Evolutionary conservation across 2,113 vertebrate genomes (phyloP).

Genomic region (Thermophis baileyi): DNA sequence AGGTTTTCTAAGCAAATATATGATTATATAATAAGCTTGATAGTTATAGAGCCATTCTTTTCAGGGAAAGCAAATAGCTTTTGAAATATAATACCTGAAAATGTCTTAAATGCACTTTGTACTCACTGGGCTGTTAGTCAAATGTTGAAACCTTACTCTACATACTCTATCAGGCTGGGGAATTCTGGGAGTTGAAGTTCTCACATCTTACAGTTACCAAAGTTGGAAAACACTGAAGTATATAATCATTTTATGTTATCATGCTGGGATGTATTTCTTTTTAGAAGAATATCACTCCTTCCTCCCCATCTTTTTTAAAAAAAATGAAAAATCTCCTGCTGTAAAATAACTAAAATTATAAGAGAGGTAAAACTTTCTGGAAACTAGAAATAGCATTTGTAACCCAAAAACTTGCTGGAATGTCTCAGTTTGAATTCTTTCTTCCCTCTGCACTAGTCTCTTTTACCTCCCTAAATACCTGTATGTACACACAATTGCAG

Average conservation of each 20-base stretch:
- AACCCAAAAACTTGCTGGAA: not conserved
- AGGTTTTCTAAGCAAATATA: not conserved
- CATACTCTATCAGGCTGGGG: not conserved
- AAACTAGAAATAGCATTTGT: not conserved
- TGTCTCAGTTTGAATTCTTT: not conserved
- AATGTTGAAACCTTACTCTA: not conserved
- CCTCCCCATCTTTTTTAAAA: not conserved
- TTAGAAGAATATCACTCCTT: not conserved
- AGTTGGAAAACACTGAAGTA: not conserved
- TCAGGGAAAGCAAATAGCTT: constrained; percentile 3
- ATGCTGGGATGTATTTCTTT: not conserved
- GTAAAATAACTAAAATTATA: not conserved
- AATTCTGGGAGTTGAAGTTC: not conserved
- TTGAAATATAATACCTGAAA: constrained; percentile 14
- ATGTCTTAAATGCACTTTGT: not conserved
- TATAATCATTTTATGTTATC: not conserved
- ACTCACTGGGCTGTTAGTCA: constrained; percentile 12
- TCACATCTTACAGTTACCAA: not conserved
- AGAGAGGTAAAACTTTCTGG: not conserved
- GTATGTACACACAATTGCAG: not conserved
- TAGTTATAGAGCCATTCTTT: not conserved
- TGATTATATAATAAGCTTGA: not conserved
- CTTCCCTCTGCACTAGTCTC: not conserved
- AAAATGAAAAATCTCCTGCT: not conserved
- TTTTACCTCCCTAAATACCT: not conserved